Evolutionary conservation across 2,113 vertebrate species (phyloP), one percentile per base, ranked within the genome.

Genomic region (Pachycephala philippinensis): DNA sequence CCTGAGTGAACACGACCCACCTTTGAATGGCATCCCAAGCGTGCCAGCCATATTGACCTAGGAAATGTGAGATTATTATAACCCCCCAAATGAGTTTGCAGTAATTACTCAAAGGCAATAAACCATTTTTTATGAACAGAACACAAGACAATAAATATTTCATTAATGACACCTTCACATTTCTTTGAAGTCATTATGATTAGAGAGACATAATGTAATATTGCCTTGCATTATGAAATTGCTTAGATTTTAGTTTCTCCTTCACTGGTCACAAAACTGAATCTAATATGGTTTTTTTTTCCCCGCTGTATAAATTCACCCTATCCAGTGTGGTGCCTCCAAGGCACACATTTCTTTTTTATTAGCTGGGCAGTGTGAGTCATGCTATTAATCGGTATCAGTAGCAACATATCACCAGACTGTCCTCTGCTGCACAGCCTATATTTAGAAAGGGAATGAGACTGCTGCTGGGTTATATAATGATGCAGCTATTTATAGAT

Each of bases 381-480:
- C 97, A 98, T 82, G 84, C 93, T 91, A 96, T 95, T 98, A 98
- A 97, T 94, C 20, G 94, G 77, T 93, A 98, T 90, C 94, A 97
- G 86, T 63, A 82, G 95, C 97, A 95, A 59, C 89, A 95, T 85
- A 96, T 95, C 95, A 91, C 75, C 96, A 96, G 96, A 90, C 95
- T 97, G 97, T 97, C 95, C 97, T 97, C 96, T 98, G 97, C 97
- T 63, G 95, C 96, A 83, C 84, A 85, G 92, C 39, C 98, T 98
- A 98, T 98, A 97, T 98, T 98, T 98, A 98, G 98, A 97, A 98
- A 96, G 59, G 30, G 96, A 98, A 98, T 97, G 97, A 98, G 95
- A 93, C 93, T 98, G 97, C 97, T 37, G 77, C 97, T 71, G 95
- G 90, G 93, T 98, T 98, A 97, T 95, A 97, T 97, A 98, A 98